Percentiles rank a stretch among this genome's conserved stretches.
Evolutionary conservation across 2,113 vertebrate genomes (phyloP).

Genomic region (Struthio camelus): DNA sequence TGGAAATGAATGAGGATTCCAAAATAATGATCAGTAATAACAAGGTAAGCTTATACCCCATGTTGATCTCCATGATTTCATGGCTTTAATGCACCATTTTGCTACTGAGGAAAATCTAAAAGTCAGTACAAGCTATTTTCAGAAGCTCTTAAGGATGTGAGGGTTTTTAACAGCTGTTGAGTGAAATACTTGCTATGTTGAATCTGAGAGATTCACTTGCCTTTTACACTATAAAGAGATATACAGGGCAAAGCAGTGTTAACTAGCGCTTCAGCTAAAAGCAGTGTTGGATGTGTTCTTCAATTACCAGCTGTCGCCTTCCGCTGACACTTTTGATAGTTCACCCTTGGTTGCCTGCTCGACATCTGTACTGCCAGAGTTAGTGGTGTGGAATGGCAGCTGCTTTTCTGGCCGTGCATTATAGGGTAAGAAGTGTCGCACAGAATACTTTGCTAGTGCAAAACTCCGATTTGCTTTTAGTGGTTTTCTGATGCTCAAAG

Average conservation of each 20-base stretch:
- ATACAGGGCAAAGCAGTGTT: accelerated
- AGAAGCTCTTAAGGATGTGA: background rate
- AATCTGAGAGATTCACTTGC: background rate
- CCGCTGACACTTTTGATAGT: background rate
- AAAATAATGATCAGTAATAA: background rate
- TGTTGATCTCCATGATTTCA: background rate
- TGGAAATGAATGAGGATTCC: background rate
- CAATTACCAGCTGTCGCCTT: background rate
- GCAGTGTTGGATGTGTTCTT: too few relatives aligned
- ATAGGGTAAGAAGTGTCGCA: too few relatives aligned
- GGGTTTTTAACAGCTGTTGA: background rate
- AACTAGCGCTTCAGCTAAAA: background rate
- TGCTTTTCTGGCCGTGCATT: background rate
- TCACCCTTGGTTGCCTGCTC: background rate
- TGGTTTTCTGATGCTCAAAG: too few relatives aligned
- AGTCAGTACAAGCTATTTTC: background rate
- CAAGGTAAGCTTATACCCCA: background rate
- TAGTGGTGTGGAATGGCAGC: background rate
- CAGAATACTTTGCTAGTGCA: background rate
- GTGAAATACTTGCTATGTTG: background rate
- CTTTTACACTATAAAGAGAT: background rate
- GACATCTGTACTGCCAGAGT: too few relatives aligned
- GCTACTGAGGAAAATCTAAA: background rate
- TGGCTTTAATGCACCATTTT: background rate
- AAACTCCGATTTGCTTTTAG: background rate